Evolutionary conservation across 2,888 invertebrate species (phyloP), one percentile per base, ranked within the genome.

Genomic region (Heliconius cydno): DNA sequence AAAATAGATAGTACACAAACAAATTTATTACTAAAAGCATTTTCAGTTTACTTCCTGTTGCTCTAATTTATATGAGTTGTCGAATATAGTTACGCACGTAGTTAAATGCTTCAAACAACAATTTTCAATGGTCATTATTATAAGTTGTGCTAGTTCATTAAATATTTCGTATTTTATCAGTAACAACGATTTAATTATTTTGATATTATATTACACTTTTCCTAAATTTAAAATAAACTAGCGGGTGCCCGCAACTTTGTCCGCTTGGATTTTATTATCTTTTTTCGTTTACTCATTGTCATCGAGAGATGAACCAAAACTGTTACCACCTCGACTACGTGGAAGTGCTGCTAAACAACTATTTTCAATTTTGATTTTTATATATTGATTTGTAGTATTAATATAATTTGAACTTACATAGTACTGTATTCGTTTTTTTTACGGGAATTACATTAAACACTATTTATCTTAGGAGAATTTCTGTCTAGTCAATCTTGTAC

Each of bases 101-200:
- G 52, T 71, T 71, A 71, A 71, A 72, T 72, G 72, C 57, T 72
- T 57, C 19, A 72, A 72, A 57, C 22, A 72, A 57, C 30, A 30
- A 72, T 71, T 71, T 71, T 71, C 52, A 72, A 72, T 34, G 72
- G 5, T n/a, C 57, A 57, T 72, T 72, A 30, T 71, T 71, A 71
- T 30, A 57, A 22, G 30, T 72, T 57, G 71, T 30, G 57, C 57
- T 57, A 57, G 57, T 72, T 41, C 38, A 70, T 70, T 70, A 25
- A 70, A 70, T 70, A 15, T 28, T 19, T 70, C 15, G 41, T 9
- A 19, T 7, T 46, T 70, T 22, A 25, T 13, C 38, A 41, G 38
- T 25, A 70, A 28, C 15, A 70, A 25, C 68, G 15, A 70, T 28
- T 46, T 25, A 46, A 70, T 46, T 46, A 41, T 25, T 70, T 46